phyloP scores from a whole-genome alignment of 2,888 invertebrate species.

The Eristalis tenax region DNA sequence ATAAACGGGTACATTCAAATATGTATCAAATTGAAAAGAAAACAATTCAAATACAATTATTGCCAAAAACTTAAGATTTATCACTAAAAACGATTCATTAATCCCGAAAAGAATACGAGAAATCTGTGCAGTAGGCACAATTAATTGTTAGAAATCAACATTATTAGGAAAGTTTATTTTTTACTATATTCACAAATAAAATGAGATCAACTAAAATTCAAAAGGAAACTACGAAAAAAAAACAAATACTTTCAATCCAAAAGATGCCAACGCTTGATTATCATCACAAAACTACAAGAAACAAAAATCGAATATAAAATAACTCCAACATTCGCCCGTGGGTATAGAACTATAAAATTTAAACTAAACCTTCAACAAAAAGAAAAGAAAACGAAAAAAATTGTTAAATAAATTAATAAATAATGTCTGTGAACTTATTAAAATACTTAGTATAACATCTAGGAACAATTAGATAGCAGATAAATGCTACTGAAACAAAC shows the following conservation, averaged over 20 bases:
- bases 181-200: conserved; percentile 32
- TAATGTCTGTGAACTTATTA: conserved; percentile 24
- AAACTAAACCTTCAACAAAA: conserved; percentile 18
- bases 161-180: conserved; percentile 16
- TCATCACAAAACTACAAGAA: conserved; percentile 10
- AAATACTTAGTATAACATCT: conserved; percentile 33
- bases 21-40: conserved; percentile 10
- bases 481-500: conserved; percentile 29
- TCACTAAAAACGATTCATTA: conserved; percentile 15
- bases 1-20: conserved; percentile 22
- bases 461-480: conserved; percentile 42
- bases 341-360: conserved; percentile 23
- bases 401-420: conserved; percentile 40
- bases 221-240: conserved; percentile 7
- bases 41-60: conserved; percentile 42
- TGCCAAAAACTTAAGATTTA: conserved; percentile 62
- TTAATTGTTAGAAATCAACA: conserved; percentile 28
- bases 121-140: conserved; percentile 27
- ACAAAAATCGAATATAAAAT: not conserved
- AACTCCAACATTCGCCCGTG: conserved; percentile 23
- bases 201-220: conserved; percentile 10
- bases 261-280: conserved; percentile 68
- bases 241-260: conserved; percentile 34
- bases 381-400: conserved; percentile 7
- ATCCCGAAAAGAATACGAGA: conserved; percentile 30